Evolutionary conservation across 2,888 invertebrate species (phyloP).

Genomic region (Xanthostigma xanthostigma): DNA sequence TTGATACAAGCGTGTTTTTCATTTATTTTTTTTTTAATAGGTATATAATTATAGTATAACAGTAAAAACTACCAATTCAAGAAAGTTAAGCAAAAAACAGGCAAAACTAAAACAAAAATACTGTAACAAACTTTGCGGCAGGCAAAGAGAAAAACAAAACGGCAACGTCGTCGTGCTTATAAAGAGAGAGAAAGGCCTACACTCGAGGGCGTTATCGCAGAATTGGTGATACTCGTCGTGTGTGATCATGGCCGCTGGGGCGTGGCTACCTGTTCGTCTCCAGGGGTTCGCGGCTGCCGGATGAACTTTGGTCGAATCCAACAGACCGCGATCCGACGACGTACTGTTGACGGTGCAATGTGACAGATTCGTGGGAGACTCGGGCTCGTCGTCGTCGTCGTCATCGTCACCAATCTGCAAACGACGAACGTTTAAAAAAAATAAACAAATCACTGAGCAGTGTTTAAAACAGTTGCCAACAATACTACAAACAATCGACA

Average conservation of each 20-base stretch:
- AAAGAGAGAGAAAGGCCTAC: conserved; percentile 35
- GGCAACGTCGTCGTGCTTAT: background rate
- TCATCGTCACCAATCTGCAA: conserved; percentile 30
- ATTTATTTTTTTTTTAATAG: too few relatives aligned
- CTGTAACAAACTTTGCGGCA: background rate
- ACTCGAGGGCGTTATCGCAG: conserved; percentile 67
- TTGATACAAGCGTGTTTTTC: too few relatives aligned
- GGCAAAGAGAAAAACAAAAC: conserved; percentile 2
- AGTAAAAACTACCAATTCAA: background rate
- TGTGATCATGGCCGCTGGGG: conserved; percentile 32
- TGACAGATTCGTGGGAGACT: conserved; percentile 6
- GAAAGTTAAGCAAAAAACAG: conserved; percentile 1
- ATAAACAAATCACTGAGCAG: background rate
- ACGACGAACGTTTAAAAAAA: background rate
- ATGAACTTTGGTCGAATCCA: conserved; percentile 11
- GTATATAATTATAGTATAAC: too few relatives aligned
- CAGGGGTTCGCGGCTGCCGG: conserved; percentile 25
- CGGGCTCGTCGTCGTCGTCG: conserved; percentile 30
- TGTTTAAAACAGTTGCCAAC: background rate
- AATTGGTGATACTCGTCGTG: conserved; percentile 68
- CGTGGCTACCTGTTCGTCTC: conserved; percentile 23
- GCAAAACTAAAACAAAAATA: background rate
- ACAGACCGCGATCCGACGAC: conserved; percentile 13
- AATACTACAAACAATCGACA: too few relatives aligned
- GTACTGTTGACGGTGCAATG: background rate